Conservation (phyloP, 2,888 invertebrate genomes). For the Teinopalpus imperialis region DNA sequence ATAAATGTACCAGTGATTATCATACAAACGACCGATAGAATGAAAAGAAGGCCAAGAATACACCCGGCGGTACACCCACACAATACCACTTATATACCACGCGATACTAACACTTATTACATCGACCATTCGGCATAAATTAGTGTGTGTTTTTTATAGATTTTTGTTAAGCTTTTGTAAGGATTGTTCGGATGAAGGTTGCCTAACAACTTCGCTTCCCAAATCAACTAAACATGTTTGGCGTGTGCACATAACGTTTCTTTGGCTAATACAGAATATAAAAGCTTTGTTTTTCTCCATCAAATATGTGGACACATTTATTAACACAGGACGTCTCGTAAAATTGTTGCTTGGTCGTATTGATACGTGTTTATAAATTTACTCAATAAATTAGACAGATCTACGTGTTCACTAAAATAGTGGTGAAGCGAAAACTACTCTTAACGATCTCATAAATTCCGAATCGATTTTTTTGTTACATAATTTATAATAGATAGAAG, state of each 20-base stretch:
- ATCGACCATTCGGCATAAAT: not conserved
- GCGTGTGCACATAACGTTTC: constrained; percentile 14
- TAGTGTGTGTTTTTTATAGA: not conserved
- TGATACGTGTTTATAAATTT: too few relatives aligned
- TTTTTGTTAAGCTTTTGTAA: constrained; percentile 2
- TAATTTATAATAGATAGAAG: too few relatives aligned
- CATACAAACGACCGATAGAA: constrained; percentile 35
- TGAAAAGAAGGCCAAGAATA: constrained; percentile 30
- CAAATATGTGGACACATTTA: not conserved
- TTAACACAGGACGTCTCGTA: not conserved
- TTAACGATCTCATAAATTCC: too few relatives aligned
- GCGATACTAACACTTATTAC: not conserved
- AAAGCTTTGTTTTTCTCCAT: constrained; percentile 8
- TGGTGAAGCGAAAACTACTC: too few relatives aligned
- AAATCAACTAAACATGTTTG: constrained; percentile 22
- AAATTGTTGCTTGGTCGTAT: too few relatives aligned
- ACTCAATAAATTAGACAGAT: too few relatives aligned
- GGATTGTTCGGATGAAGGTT: constrained; percentile 19
- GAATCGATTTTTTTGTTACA: too few relatives aligned
- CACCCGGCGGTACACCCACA: constrained; percentile 1
- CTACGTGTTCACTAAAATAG: too few relatives aligned
- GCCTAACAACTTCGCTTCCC: constrained; percentile 21
- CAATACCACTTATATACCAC: not conserved
- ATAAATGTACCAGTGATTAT: constrained; percentile 32
- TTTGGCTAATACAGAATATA: constrained; percentile 8